A percentile compares a stretch with the other conserved stretches of the same genome.
These are phyloP conservation scores for Hyposmocoma kahamanoa DNA, from an alignment of 1,140 invertebrate genomes.

Conservation along the genomic window DNA sequence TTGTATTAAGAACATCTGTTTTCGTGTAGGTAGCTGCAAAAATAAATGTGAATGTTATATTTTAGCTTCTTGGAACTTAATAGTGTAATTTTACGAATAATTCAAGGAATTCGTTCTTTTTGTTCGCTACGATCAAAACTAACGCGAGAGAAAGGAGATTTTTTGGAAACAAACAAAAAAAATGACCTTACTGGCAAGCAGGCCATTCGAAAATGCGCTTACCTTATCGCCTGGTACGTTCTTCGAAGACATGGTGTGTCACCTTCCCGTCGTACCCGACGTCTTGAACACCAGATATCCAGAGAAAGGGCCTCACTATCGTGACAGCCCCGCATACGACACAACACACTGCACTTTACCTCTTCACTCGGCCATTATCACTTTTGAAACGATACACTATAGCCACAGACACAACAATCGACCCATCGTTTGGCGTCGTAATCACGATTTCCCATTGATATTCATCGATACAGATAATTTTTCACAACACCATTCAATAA, in stretches of 20 bases:
- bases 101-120: too few relatives aligned
- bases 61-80: too few relatives aligned
- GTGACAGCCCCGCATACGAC: conserved; percentile 67
- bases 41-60: too few relatives aligned
- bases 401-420: conserved; percentile 66
- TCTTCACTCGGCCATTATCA: conserved; percentile 69
- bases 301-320: conserved; percentile 65
- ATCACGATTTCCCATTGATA: conserved; percentile 69
- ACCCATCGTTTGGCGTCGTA: conserved; percentile 64
- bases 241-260: conserved; percentile 67
- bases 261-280: conserved; percentile 51
- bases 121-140: too few relatives aligned
- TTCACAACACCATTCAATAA: conserved; percentile 62
- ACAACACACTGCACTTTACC: conserved; percentile 66
- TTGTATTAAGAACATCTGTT: too few relatives aligned
- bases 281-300: conserved; percentile 65
- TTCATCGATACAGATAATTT: conserved; percentile 68
- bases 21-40: too few relatives aligned
- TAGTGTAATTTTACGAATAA: too few relatives aligned
- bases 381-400: conserved; percentile 58
- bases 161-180: conserved; percentile 54
- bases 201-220: conserved; percentile 17
- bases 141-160: conserved; percentile 51
- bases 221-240: conserved; percentile 70
- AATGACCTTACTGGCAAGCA: conserved; percentile 41